Evolutionary conservation across 2,797 vertebrate species (phyloP).

Genomic region (Merluccius polli): DNA sequence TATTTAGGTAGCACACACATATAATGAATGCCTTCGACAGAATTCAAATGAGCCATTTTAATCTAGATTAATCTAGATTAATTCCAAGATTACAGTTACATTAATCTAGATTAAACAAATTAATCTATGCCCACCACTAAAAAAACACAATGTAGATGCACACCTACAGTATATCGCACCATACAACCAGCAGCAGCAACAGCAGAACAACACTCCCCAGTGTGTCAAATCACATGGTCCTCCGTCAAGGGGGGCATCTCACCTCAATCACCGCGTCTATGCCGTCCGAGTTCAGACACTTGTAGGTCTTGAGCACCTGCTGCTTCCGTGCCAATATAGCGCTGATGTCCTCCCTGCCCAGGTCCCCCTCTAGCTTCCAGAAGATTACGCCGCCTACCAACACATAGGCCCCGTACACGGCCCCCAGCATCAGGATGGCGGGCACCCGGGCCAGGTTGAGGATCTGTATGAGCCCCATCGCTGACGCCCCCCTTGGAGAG

Average conservation of each 20-base stretch:
- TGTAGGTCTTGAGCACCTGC: constrained; percentile 47
- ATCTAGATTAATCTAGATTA: too few species aligned
- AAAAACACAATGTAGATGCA: not conserved
- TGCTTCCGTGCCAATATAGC: constrained; percentile 40
- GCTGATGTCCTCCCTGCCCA: constrained; percentile 42
- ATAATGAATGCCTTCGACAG: too few species aligned
- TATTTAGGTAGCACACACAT: too few species aligned
- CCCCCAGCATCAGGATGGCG: constrained; percentile 67
- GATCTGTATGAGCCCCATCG: constrained; percentile 48
- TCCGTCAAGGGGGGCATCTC: constrained; percentile 25
- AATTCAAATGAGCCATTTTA: too few species aligned
- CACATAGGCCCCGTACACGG: constrained; percentile 67
- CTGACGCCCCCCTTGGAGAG: not conserved
- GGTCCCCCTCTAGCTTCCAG: constrained; percentile 72
- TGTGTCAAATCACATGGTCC: not conserved
- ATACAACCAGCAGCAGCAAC: not conserved
- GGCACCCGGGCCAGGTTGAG: constrained; percentile 48
- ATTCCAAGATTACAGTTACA: too few species aligned
- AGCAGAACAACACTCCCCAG: not conserved
- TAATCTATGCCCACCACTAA: too few species aligned
- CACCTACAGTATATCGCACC: not conserved
- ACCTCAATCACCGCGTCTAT: constrained; percentile 67
- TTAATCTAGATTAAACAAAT: too few species aligned
- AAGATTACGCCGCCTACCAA: constrained; percentile 72
- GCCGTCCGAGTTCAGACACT: constrained; percentile 64